A percentile compares a stretch with the other conserved stretches of the same genome.
Evolutionary conservation across 2,113 vertebrate species (phyloP).

Genomic region (Stegostoma tigrinum): DNA sequence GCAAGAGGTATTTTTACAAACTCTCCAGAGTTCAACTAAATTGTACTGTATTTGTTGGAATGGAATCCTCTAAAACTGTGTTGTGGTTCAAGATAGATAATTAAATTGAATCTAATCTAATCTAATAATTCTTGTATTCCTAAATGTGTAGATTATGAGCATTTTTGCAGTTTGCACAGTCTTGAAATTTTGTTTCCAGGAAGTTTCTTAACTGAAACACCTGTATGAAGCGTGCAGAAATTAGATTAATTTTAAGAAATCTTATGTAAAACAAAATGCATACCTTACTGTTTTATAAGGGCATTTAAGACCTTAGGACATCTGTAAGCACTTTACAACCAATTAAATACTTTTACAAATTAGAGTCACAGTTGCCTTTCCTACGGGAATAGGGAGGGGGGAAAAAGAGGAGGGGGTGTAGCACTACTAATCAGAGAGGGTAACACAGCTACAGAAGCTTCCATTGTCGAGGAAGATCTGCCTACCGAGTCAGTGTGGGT

Average conservation of each 20-base stretch:
- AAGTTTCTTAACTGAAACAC: neutral
- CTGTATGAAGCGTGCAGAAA: neutral
- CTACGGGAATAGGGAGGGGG: no score
- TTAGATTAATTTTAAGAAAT: neutral
- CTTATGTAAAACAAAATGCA: neutral
- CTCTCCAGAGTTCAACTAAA: neutral
- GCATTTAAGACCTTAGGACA: neutral
- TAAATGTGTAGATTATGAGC: neutral
- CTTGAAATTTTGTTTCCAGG: conserved; percentile 12
- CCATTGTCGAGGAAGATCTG: no score
- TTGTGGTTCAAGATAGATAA: neutral
- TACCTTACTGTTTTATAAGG: neutral
- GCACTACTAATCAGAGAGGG: no score
- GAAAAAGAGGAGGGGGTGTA: no score
- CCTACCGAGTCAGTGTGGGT: no score
- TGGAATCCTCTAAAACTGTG: neutral
- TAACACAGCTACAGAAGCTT: no score
- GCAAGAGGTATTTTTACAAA: neutral
- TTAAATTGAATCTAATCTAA: neutral
- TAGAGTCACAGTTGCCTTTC: neutral
- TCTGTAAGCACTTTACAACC: neutral
- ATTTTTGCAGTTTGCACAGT: neutral
- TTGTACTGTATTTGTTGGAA: neutral
- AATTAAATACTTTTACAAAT: neutral
- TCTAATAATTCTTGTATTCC: neutral